Evolutionary conservation across 92 coral and sea anemone species (phyloP), one percentile per base, ranked within the genome.

Genomic region (Chrysogorgia sp.): DNA sequence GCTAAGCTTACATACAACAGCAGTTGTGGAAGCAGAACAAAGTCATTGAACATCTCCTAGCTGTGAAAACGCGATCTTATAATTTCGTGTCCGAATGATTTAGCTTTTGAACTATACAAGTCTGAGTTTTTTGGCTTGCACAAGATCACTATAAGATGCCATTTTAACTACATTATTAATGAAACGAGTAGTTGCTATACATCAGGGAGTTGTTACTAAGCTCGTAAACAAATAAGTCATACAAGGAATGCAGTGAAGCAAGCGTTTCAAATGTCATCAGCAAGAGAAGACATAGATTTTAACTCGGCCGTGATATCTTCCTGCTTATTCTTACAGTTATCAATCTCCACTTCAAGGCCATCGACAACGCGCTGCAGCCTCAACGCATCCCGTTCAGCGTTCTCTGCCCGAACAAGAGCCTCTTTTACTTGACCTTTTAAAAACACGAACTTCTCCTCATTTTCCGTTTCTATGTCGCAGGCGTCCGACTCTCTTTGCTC

Each of bases 391-490:
- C 79, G 79, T 32, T 72, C 64, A 10, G 63, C 65, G 7, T 47
- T 34, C 52, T 72, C 65, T 5, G 64, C 79, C 19, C 65, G 22
- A 15, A 32, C 32, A 0, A 72, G 13, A 0, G 61, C 63, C 35
- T 72, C 79, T 28, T 72, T 72, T 10, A 31, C 8, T 37, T 72
- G 79, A 1, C 34, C 34, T 0, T 8, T 2, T 2, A 72, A 41
- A 24, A 72, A 72, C 34, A 34, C 65, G 32, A 72, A 10, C 33
- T 72, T 72, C 61, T 72, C 34, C 28, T 72, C 79, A 21, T 72
- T 72, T 0, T 29, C 33, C 5, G 65, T 72, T 20, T 72, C 79
- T 2, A 64, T 64, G 14, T 72, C 50, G 52, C 65, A 30, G 12
- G 53, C 65, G 58, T 72, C 79, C 13, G 10, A 19, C 28, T 72